Evolutionary conservation across 2,888 invertebrate species (phyloP), one percentile per base, ranked within the genome.

Genomic region (Ptilodon capucinus): DNA sequence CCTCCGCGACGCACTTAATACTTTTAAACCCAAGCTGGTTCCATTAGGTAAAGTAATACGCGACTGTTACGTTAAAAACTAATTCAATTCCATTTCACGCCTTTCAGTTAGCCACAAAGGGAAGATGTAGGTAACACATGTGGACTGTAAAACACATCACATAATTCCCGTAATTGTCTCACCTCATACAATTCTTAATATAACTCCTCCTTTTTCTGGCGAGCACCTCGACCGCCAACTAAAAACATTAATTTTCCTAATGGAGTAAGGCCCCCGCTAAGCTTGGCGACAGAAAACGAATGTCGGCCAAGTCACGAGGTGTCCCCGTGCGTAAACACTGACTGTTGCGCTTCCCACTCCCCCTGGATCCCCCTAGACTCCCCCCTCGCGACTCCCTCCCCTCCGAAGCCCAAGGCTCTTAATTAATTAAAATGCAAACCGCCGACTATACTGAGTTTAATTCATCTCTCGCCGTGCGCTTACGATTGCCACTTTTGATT

Each of bases 201-300:
- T 18, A 32, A 41, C 30, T 42, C 13, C 30, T 42, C 13, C 18
- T 42, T 32, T 16, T 41, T 41, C 5, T 17, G 18, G 48, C 48
- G 57, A 52, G 59, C 57, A 54, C 54, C 66, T 61, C 69, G 65
- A 73, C 71, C 72, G 54, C 81, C 89, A 86, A 89, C 86, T 89
- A 86, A 81, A 89, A 90, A 90, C 91, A 91, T 91, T 91, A 90
- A 91, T 91, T 91, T 91, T 86, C 85, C 81, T 91, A 91, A 91
- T 91, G 91, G 90, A 89, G 79, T 86, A 84, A 89, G 84, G 79
- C 79, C 79, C 73, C 68, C 71, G 77, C 79, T 81, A 78, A 86
- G 81, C 81, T 65, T 71, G 74, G 76, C 76, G 81, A 81, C 82
- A 79, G 79, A 76, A 76, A 76, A 76, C 73, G 70, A 77, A 71